Evolutionary conservation across 1,140 invertebrate genomes (phyloP).

Genomic region (Micrasema minimum): DNA sequence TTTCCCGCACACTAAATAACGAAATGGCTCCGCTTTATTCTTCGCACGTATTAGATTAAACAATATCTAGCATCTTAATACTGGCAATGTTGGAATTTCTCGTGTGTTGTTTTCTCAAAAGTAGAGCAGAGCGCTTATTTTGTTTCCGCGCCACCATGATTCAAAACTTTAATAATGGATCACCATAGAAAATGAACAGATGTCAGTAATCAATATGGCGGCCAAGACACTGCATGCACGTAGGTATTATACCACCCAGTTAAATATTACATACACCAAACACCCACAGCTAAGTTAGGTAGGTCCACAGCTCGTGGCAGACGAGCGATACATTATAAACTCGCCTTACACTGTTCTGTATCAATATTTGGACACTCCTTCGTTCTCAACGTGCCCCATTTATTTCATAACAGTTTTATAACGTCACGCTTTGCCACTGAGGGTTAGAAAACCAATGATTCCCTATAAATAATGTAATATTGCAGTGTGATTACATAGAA

Average conservation of each 20-base stretch:
- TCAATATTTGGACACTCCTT: too few relatives aligned
- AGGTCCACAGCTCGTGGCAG: neutral
- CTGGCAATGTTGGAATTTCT: too few relatives aligned
- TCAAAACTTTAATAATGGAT: neutral
- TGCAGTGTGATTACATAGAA: too few relatives aligned
- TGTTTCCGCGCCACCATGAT: neutral
- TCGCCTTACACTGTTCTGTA: constrained; percentile 3
- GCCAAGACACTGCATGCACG: neutral
- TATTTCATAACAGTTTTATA: neutral
- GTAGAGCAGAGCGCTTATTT: neutral
- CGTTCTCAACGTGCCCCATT: neutral
- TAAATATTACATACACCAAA: too few relatives aligned
- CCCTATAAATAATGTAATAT: too few relatives aligned
- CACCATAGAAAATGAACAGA: constrained; percentile 27
- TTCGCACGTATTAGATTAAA: too few relatives aligned
- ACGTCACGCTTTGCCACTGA: too few relatives aligned
- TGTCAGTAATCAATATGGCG: constrained; percentile 32
- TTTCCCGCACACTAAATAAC: too few relatives aligned
- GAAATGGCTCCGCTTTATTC: too few relatives aligned
- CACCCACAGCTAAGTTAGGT: too few relatives aligned
- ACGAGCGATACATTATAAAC: constrained; percentile 1
- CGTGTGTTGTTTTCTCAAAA: neutral
- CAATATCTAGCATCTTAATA: too few relatives aligned
- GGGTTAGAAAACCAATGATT: too few relatives aligned
- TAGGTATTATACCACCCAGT: neutral